Percentiles rank a stretch among this genome's conserved stretches.
phyloP scores from a whole-genome alignment of 2,888 invertebrate genomes.

The Atrina japonica region DNA sequence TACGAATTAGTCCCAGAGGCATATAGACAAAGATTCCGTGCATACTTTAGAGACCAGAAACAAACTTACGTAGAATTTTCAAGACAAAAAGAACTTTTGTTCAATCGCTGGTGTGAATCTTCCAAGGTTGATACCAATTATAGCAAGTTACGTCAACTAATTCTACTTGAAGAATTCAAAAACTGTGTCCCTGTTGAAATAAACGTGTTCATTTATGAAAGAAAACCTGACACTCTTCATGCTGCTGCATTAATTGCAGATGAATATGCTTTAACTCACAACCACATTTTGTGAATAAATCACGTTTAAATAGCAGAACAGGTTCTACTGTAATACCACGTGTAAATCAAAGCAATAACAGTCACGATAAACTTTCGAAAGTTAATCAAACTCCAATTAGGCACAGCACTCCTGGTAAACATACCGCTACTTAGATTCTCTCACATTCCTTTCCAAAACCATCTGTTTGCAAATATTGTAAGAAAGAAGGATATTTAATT shows the following conservation, averaged over 20 bases:
- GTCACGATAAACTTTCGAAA: too few relatives aligned
- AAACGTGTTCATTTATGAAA: too few relatives aligned
- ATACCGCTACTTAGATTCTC: too few relatives aligned
- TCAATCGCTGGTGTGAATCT: slow-evolving; percentile 36
- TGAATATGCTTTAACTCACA: slow-evolving; percentile 36
- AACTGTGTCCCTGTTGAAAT: slow-evolving; percentile 6
- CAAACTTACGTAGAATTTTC: slow-evolving; percentile 48
- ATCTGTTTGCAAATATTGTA: slow-evolving; percentile 26
- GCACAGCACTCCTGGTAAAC: too few relatives aligned
- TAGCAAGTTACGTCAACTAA: slow-evolving; percentile 35
- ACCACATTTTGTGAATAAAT: slow-evolving; percentile 4
- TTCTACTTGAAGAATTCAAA: slow-evolving; percentile 43
- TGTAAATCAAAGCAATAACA: too few relatives aligned
- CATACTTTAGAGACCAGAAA: slow-evolving; percentile 25
- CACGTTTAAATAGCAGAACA: neutral
- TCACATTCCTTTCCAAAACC: neutral
- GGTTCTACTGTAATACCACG: neutral
- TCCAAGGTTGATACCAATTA: slow-evolving; percentile 26
- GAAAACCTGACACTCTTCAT: too few relatives aligned
- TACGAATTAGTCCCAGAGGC: slow-evolving; percentile 52
- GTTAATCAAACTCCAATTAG: too few relatives aligned
- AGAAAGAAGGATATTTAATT: slow-evolving; percentile 32
- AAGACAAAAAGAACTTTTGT: slow-evolving; percentile 39
- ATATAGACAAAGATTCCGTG: slow-evolving; percentile 51
- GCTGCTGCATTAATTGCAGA: slow-evolving; percentile 33